Evolutionary conservation across 2,113 vertebrate genomes (phyloP), one percentile per base, ranked within the genome.

Genomic region (Cacatua alba): DNA sequence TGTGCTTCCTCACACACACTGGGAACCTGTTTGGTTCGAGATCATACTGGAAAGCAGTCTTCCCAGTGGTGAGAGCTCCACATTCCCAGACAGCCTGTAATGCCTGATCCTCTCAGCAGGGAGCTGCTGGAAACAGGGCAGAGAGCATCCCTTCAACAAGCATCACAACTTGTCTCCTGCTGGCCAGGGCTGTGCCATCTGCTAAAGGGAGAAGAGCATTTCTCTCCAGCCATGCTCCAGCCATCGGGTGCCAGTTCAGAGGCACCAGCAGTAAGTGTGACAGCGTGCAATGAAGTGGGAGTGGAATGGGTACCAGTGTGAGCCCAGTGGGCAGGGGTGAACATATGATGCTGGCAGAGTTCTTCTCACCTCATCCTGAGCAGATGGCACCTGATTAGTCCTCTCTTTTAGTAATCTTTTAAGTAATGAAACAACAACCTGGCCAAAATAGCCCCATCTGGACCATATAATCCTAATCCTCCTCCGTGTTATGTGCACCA

Each of bases 321-420:
- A 88, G 14, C 68, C 68, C 52, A 33, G 60, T 0, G 1, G 49
- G 33, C 43, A 83, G 51, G 25, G 83, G n/a, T 15, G 89, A 95
- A 77, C 71, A 46, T 4, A 25, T 92, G 83, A 77, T 13, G 82
- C 71, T 91, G 81, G 88, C 70, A 91, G 77, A 67, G 79, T 75
- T 72, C 78, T 85, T 91, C 81, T 86, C 75, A 82, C 83, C 79
- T 95, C 57, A 25, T 67, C 87, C 83, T n/a, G 64, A 95, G 80
- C 97, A 95, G 97, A 95, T 97, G 97, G 95, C 57, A 79, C 15
- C 48, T 37, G 74, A 94, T 87, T 69, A 83, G 39, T 53, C 53
- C 7, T 15, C 41, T 10, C 3, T 18, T 67, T 39, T 39, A 5
- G 26, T 25, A 60, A 65, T 76, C 33, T 92, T 80, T 90, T 72